These are phyloP conservation scores for Nycteola revayana DNA, from an alignment of 2,888 invertebrate species.

Conservation along the genomic window DNA sequence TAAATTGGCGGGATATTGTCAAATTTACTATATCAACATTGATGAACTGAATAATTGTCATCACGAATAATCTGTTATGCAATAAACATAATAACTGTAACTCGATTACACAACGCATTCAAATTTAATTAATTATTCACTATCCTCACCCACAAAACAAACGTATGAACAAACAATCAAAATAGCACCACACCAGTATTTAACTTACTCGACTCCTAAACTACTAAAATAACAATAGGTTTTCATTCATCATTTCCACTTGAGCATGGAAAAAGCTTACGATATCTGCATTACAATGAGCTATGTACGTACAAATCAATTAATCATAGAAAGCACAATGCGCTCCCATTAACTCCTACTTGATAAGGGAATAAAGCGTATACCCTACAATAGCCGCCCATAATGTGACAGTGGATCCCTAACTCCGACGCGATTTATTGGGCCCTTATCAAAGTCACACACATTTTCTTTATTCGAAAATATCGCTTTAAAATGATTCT, in stretches of 20 bases:
- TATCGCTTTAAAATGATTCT: conserved; percentile 28
- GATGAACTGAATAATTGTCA: conserved; percentile 10
- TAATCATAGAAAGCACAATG: conserved; percentile 78
- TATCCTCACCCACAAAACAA: conserved; percentile 31
- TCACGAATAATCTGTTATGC: too few species aligned
- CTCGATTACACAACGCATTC: neutral
- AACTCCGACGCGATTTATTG: conserved; percentile 65
- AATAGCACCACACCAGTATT: conserved; percentile 47
- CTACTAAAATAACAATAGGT: conserved; percentile 41
- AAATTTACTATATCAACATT: too few species aligned
- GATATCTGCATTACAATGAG: conserved; percentile 77
- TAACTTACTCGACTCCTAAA: conserved; percentile 41
- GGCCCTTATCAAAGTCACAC: conserved; percentile 64
- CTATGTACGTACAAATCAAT: conserved; percentile 68
- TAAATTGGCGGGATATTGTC: too few species aligned
- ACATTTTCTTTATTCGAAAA: conserved; percentile 49
- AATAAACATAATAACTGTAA: too few species aligned
- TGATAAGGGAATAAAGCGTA: conserved; percentile 78
- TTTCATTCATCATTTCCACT: conserved; percentile 62
- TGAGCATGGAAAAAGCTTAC: conserved; percentile 66
- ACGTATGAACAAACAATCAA: conserved; percentile 32
- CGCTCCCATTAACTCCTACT: conserved; percentile 78
- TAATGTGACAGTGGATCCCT: conserved; percentile 64
- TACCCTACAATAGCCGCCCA: conserved; percentile 67
- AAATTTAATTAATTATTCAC: conserved; percentile 39